Percentiles rank a stretch among this genome's conserved stretches.
These are phyloP conservation scores for Mechanitis messenoides DNA, from an alignment of 2,888 invertebrate genomes.

Conservation along the genomic window DNA sequence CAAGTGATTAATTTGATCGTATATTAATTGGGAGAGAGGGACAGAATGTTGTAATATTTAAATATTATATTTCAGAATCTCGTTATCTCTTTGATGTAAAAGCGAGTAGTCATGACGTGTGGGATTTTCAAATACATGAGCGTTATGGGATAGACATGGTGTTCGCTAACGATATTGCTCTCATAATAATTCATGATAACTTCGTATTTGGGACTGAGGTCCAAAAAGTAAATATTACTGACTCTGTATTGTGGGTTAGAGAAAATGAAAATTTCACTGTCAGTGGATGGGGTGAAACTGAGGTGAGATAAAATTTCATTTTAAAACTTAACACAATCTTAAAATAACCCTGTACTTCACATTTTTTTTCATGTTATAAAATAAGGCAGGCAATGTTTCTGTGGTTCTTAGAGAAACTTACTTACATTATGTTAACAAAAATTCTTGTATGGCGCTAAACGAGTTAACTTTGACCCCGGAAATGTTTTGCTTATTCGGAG, in stretches of 20 bases:
- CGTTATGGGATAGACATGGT: conserved; percentile 32
- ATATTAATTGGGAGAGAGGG: neutral
- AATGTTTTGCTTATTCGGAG: conserved; percentile 43
- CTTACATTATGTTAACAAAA: conserved; percentile 31
- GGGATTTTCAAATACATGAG: conserved; percentile 37
- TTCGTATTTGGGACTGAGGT: conserved; percentile 32
- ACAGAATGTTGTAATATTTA: neutral
- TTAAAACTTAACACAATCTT: neutral
- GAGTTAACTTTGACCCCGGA: conserved; percentile 31
- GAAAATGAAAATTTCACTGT: conserved; percentile 38
- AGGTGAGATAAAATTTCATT: conserved; percentile 28
- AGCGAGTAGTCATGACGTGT: conserved; percentile 33
- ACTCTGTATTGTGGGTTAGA: conserved; percentile 36
- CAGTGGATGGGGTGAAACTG: conserved; percentile 43
- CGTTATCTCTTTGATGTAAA: conserved; percentile 33
- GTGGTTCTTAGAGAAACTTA: conserved; percentile 28
- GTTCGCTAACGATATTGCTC: conserved; percentile 40
- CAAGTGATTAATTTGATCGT: conserved; percentile 33
- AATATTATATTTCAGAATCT: conserved; percentile 33
- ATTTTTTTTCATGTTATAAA: conserved; percentile 26
- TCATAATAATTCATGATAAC: conserved; percentile 35
- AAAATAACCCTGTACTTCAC: too few species aligned
- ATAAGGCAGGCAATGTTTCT: conserved; percentile 25
- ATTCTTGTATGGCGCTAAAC: conserved; percentile 32
- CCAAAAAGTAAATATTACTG: conserved; percentile 32